A percentile compares a stretch with the other conserved stretches of the same genome.
These are phyloP conservation scores for Phyto melanocephala DNA, from an alignment of 2,888 invertebrate species.

Conservation along the genomic window DNA sequence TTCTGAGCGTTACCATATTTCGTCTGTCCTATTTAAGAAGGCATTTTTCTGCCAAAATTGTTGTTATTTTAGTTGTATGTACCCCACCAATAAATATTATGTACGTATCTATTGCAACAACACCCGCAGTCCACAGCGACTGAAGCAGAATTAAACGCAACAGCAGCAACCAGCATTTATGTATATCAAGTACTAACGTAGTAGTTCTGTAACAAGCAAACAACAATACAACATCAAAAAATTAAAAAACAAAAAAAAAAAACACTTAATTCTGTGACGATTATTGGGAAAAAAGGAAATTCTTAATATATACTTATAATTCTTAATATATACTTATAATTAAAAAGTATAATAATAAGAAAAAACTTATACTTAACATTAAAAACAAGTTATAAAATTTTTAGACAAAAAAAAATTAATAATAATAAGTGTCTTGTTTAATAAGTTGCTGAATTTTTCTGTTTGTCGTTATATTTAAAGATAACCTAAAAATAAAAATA, in stretches of 20 bases:
- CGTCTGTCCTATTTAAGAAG: background rate
- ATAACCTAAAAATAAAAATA: background rate
- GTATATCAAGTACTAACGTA: conserved; percentile 5
- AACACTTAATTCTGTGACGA: conserved; percentile 5
- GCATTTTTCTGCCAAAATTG: background rate
- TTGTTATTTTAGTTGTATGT: conserved; percentile 5
- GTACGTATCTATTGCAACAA: conserved; percentile 18
- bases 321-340: conserved; percentile 1
- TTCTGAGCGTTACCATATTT: background rate
- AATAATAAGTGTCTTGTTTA: conserved; percentile 47
- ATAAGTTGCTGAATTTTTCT: conserved; percentile 51
- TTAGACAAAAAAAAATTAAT: background rate
- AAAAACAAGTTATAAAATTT: background rate
- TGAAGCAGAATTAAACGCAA: background rate
- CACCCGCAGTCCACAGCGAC: conserved; percentile 8
- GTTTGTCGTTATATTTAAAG: background rate
- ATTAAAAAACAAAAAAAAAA: background rate
- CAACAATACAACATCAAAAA: background rate
- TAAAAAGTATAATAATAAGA: background rate
- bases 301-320: no score
- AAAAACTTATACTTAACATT: background rate
- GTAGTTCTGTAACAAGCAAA: conserved; percentile 24
- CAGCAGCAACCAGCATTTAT: conserved; percentile 3
- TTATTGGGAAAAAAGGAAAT: conserved; percentile 29
- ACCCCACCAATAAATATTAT: conserved; percentile 14